Evolutionary conservation across 1,140 invertebrate genomes (phyloP).

Genomic region (Pogonomyrmex barbatus): DNA sequence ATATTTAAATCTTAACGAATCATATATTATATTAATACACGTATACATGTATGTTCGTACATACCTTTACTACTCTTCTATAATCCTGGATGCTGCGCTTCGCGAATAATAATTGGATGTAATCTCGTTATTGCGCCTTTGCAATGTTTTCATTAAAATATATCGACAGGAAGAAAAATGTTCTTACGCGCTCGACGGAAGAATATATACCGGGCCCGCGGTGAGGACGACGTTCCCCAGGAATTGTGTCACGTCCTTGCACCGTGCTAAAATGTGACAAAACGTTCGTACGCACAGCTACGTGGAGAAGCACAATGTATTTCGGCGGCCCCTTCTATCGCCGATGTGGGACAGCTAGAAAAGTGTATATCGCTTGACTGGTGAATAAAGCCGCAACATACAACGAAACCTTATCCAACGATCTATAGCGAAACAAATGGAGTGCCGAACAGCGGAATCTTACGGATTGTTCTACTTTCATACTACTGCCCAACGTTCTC

Average conservation of each 20-base stretch:
- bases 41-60: not conserved
- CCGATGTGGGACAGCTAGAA: constrained; percentile 59
- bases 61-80: no score
- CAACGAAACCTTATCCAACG: constrained; percentile 42
- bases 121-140: constrained; percentile 11
- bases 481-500: not conserved
- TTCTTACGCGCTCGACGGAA: constrained; percentile 59
- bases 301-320: constrained; percentile 55
- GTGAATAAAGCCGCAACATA: constrained; percentile 38
- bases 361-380: constrained; percentile 59
- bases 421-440: constrained; percentile 58
- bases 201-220: not conserved
- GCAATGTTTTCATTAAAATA: constrained; percentile 48
- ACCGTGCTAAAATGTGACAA: constrained; percentile 75
- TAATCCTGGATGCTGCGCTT: not conserved
- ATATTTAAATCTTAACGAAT: not conserved
- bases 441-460: constrained; percentile 51
- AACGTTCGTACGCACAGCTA: constrained; percentile 63
- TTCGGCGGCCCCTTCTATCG: constrained; percentile 67
- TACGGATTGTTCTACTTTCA: constrained; percentile 44
- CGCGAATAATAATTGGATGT: constrained; percentile 23
- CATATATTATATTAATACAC: not conserved
- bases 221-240: constrained; percentile 39
- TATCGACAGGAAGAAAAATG: constrained; percentile 70
- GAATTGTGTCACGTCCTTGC: constrained; percentile 73